Evolutionary conservation across 2,113 vertebrate genomes (phyloP).

Genomic region (Acanthisitta chloris): DNA sequence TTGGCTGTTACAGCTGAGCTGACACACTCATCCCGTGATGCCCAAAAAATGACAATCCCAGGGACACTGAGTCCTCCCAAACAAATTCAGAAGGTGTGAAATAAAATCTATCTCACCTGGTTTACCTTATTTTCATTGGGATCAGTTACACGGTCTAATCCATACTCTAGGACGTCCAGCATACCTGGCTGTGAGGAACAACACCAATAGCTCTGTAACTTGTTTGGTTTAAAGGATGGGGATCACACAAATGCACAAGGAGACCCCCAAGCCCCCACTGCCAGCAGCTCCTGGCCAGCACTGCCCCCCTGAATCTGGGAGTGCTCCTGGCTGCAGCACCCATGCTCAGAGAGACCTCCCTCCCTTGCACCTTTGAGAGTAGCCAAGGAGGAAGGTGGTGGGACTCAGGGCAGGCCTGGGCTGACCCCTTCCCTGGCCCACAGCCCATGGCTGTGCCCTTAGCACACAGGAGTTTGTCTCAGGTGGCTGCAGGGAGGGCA

Average conservation of each 20-base stretch:
- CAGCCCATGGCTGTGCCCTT: not conserved
- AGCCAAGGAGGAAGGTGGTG: not conserved
- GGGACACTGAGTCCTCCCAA: not conserved
- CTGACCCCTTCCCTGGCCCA: not conserved
- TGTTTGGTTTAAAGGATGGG: not conserved
- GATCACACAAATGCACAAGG: not conserved
- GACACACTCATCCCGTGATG: not conserved
- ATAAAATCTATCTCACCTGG: slow-evolving; percentile 72
- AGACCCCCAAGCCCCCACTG: not conserved
- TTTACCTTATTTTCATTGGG: slow-evolving; percentile 90
- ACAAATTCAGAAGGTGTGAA: not conserved
- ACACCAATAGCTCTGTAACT: not conserved
- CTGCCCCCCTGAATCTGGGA: not conserved
- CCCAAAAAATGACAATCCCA: not conserved
- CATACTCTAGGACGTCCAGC: slow-evolving; percentile 86
- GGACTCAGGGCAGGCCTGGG: not conserved
- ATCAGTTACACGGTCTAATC: slow-evolving; percentile 83
- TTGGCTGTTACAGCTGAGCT: not conserved
- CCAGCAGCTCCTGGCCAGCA: not conserved
- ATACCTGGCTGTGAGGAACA: slow-evolving; percentile 82
- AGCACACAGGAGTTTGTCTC: rapidly evolving
- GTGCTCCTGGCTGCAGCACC: rapidly evolving
- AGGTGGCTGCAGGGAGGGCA: not conserved
- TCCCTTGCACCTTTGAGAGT: not conserved
- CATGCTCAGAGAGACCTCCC: not conserved